Evolutionary conservation across 1,140 invertebrate species (phyloP).

Genomic region (Drosophila santomea): DNA sequence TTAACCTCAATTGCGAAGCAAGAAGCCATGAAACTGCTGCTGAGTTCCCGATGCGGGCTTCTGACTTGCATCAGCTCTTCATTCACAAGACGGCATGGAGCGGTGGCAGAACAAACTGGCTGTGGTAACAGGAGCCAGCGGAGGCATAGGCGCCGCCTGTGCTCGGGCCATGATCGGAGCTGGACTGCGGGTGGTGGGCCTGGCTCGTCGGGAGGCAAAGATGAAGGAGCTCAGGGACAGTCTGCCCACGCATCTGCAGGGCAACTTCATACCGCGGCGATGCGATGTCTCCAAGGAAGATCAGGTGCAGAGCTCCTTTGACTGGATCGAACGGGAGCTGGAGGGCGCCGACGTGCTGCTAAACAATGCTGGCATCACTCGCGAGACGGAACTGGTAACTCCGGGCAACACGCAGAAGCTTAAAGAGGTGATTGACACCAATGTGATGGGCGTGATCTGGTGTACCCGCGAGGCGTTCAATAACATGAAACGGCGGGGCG

Average conservation of each 20-base stretch:
- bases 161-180: constrained; percentile 85
- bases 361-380: constrained; percentile 90
- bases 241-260: constrained; percentile 61
- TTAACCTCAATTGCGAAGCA: constrained; percentile 8
- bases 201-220: constrained; percentile 88
- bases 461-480: constrained; percentile 88
- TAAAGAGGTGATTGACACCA: constrained; percentile 87
- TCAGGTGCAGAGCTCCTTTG: constrained; percentile 89
- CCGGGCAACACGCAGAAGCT: constrained; percentile 84
- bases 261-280: constrained; percentile 85
- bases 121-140: constrained; percentile 85
- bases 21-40: constrained; percentile 20
- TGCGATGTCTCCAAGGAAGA: constrained; percentile 89
- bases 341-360: constrained; percentile 89
- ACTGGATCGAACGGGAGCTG: constrained; percentile 87
- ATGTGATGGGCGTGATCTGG: constrained; percentile 88
- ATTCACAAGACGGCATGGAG: constrained; percentile 59
- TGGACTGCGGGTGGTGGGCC: constrained; percentile 89
- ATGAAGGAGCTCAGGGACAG: constrained; percentile 85
- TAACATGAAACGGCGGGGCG: constrained; percentile 88
- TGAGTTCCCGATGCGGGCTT: not conserved
- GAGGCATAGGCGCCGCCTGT: constrained; percentile 86
- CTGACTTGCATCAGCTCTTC: not conserved
- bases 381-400: constrained; percentile 85
- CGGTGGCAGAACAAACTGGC: constrained; percentile 83